These are phyloP conservation scores for Beaufortia kweichowensis DNA, from an alignment of 2,113 vertebrate genomes.

Conservation along the genomic window DNA sequence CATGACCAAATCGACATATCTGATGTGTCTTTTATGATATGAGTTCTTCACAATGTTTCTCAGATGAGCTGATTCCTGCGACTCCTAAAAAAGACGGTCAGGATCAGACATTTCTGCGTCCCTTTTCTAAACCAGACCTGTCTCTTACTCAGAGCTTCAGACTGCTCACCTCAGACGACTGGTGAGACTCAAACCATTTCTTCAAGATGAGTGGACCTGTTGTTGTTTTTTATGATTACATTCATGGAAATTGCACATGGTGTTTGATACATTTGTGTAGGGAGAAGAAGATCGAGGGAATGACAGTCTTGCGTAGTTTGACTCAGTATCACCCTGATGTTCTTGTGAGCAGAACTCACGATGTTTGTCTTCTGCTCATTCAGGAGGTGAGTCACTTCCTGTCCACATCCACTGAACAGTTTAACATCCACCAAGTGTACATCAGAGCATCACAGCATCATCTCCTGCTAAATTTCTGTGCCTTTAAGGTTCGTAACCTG, in stretches of 20 bases:
- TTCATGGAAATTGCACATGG: not conserved
- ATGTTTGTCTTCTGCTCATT: conserved; percentile 83
- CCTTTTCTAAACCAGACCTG: conserved; percentile 81
- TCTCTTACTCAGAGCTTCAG: conserved; percentile 80
- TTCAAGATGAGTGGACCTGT: too few species aligned
- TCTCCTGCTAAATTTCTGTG: not conserved
- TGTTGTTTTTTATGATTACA: too few species aligned
- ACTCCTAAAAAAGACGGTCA: conserved; percentile 72
- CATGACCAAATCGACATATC: too few species aligned
- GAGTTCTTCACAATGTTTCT: not conserved
- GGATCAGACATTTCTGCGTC: conserved; percentile 76
- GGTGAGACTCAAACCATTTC: conserved; percentile 71
- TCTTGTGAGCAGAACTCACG: conserved; percentile 83
- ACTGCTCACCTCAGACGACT: conserved; percentile 82
- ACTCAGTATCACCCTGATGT: conserved; percentile 82
- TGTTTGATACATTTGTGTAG: conserved; percentile 63
- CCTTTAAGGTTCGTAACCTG: conserved; percentile 90
- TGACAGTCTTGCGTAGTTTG: conserved; percentile 83
- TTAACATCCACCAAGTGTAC: too few species aligned
- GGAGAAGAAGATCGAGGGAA: conserved; percentile 95
- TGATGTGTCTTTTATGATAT: not conserved
- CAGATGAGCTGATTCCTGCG: conserved; percentile 73
- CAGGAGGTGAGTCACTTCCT: conserved; percentile 81
- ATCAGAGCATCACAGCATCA: too few species aligned
- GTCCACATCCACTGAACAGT: not conserved